Percentiles rank a stretch among this genome's conserved stretches.
Evolutionary conservation across 2,113 vertebrate species (phyloP).

Genomic region (Podocnemis expansa): DNA sequence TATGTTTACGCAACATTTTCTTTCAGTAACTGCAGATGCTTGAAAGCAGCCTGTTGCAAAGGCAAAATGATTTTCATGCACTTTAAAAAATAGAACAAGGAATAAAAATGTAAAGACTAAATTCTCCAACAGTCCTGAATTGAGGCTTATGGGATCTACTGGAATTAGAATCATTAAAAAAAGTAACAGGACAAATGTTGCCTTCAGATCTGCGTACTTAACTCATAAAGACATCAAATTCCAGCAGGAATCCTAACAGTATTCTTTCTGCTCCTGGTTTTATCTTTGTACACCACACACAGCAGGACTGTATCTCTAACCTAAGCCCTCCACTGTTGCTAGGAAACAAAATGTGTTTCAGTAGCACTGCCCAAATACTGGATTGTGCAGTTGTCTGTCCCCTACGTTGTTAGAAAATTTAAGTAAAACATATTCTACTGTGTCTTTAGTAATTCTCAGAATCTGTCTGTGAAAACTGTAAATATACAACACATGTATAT

Average conservation of each 20-base stretch:
- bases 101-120: neutral
- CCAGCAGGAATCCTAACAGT: neutral
- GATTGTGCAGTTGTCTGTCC: neutral
- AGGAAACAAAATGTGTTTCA: conserved; percentile 14
- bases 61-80: neutral
- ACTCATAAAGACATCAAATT: accelerated
- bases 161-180: neutral
- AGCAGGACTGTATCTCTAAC: neutral
- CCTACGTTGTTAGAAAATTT: neutral
- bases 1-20: neutral
- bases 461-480: neutral
- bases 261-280: neutral
- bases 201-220: neutral
- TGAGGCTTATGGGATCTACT: neutral
- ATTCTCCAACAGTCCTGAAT: neutral
- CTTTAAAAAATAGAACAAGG: neutral
- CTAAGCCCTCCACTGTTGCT: conserved; percentile 17
- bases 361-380: neutral
- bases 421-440: neutral
- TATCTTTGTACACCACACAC: neutral
- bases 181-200: neutral
- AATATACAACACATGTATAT: neutral
- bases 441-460: neutral
- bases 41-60: neutral
- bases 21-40: neutral